phyloP scores from a whole-genome alignment of 2,888 invertebrate genomes.

The Caradrina clavipalpis region DNA sequence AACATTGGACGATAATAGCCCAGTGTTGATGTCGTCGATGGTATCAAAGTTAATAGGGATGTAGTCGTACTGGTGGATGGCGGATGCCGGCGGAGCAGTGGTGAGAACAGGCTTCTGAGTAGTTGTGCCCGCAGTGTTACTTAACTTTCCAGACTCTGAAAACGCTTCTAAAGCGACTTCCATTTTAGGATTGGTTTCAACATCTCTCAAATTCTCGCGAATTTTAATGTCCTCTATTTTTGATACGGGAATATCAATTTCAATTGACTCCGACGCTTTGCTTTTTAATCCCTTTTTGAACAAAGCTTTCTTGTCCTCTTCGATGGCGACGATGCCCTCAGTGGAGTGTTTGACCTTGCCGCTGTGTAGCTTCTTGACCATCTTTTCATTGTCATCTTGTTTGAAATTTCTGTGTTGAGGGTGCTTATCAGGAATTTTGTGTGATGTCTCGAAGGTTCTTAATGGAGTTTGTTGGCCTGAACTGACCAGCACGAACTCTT shows the following conservation, averaged over 20 bases:
- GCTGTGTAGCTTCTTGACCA: conserved; percentile 80
- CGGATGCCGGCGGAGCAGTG: conserved; percentile 81
- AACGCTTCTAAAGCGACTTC: conserved; percentile 86
- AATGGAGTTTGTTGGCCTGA: conserved; percentile 87
- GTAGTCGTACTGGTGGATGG: conserved; percentile 83
- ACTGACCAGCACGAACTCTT: conserved; percentile 93
- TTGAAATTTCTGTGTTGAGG: conserved; percentile 79
- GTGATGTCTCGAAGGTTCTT: conserved; percentile 93
- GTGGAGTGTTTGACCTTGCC: conserved; percentile 82
- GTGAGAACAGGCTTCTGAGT: conserved; percentile 91
- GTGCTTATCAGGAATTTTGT: conserved; percentile 92
- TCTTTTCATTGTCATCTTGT: conserved; percentile 86
- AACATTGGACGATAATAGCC: conserved; percentile 87
- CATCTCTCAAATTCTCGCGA: conserved; percentile 87
- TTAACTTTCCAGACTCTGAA: conserved; percentile 87
- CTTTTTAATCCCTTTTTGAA: conserved; percentile 82
- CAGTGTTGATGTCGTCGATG: conserved; percentile 88
- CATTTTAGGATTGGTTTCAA: conserved; percentile 85
- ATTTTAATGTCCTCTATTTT: conserved; percentile 88
- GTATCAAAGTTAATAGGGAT: conserved; percentile 88
- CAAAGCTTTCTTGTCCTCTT: conserved; percentile 84
- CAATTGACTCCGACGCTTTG: conserved; percentile 84
- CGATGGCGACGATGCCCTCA: conserved; percentile 87
- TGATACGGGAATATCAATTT: conserved; percentile 87
- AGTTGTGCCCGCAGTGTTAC: conserved; percentile 83